phyloP scores from a whole-genome alignment of 2,888 invertebrate species.

The Rhopalosiphum nymphaeae region DNA sequence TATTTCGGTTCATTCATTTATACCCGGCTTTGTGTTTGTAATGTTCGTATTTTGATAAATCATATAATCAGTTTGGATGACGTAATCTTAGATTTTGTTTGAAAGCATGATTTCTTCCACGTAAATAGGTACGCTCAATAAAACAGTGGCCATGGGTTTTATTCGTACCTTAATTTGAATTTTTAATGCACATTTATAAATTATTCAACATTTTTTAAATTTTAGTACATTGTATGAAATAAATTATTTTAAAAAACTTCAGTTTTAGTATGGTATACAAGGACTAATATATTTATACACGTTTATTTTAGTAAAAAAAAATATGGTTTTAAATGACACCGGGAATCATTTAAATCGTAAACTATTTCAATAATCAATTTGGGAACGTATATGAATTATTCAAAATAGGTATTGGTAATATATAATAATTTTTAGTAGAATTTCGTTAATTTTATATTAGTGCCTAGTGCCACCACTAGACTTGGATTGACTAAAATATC shows the following conservation, averaged over 20 bases:
- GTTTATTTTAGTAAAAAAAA: background rate
- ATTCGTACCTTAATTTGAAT: conserved; percentile 5
- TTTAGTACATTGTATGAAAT: background rate
- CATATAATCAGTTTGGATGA: background rate
- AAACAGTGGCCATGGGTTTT: background rate
- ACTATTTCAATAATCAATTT: background rate
- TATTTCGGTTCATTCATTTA: background rate
- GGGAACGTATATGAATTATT: background rate
- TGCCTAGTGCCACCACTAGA: no score
- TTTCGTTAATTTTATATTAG: background rate
- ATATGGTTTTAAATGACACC: background rate
- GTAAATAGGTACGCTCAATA: background rate
- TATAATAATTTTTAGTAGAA: background rate
- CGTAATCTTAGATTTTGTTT: background rate
- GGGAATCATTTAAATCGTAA: background rate
- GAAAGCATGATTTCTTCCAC: background rate
- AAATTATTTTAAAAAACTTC: background rate
- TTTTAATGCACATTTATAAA: background rate
- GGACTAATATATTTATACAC: background rate
- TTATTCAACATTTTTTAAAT: conserved; percentile 7
- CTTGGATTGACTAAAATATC: no score
- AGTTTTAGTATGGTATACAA: background rate
- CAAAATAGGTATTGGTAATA: background rate
- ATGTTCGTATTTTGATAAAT: background rate
- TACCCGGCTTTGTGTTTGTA: background rate